Conservation (phyloP, 2,888 invertebrate genomes). For the Nomada hirtipes region DNA sequence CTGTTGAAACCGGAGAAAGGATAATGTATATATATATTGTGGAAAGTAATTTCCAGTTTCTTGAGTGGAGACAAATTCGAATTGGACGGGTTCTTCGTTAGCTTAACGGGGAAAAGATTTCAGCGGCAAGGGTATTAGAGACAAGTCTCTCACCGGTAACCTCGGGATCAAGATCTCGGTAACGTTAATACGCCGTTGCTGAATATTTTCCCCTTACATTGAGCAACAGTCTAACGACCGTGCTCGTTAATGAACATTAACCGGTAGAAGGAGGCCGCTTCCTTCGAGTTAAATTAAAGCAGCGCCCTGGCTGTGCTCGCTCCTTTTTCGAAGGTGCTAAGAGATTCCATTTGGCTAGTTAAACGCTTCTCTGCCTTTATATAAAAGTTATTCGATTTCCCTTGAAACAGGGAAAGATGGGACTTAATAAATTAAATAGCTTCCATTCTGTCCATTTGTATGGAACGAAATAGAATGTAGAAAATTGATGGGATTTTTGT, state of each 20-base stretch:
- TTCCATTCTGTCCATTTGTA: background rate
- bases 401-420: background rate
- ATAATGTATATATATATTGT: background rate
- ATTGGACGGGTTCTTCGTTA: constrained; percentile 21
- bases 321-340: background rate
- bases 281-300: constrained; percentile 26
- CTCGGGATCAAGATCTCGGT: constrained; percentile 20
- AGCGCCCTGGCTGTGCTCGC: background rate
- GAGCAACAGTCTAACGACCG: constrained; percentile 31
- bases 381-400: background rate
- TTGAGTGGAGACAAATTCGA: constrained; percentile 3
- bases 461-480: background rate
- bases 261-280: background rate
- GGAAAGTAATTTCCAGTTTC: background rate
- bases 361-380: background rate
- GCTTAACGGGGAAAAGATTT: constrained; percentile 26
- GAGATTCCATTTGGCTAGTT: constrained; percentile 12
- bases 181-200: constrained; percentile 22
- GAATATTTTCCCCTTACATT: constrained; percentile 28
- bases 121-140: constrained; percentile 24
- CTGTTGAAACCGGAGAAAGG: background rate
- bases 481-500: background rate
- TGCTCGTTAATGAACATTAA: constrained; percentile 38
- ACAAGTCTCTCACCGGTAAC: constrained; percentile 9
- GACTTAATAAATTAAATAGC: background rate